phyloP scores from a whole-genome alignment of 2,797 vertebrate species.

The Rhabdophis nuchalis region DNA sequence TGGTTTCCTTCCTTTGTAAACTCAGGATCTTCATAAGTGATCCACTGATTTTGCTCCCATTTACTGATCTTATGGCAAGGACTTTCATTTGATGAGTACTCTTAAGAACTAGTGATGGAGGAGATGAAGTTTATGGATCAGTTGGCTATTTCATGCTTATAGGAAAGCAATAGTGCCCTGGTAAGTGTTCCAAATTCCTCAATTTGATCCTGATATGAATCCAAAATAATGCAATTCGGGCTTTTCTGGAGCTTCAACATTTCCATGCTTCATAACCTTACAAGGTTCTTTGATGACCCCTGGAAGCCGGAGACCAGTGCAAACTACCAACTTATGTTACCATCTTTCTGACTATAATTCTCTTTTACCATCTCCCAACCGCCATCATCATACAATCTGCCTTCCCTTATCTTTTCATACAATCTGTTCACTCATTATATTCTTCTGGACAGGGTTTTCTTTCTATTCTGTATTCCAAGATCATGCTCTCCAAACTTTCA shows the following conservation, averaged over 20 bases:
- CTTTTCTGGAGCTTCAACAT: background rate
- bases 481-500: background rate
- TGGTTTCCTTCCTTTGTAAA: background rate
- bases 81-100: background rate
- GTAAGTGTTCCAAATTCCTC: background rate
- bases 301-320: background rate
- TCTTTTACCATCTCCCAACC: background rate
- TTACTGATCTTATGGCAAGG: background rate
- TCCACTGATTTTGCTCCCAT: background rate
- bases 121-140: background rate
- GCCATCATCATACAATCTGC: background rate
- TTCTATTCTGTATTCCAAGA: background rate
- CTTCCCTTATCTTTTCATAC: too few relatives aligned
- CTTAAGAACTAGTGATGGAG: background rate
- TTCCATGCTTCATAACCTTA: background rate
- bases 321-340: background rate
- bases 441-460: background rate
- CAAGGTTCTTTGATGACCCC: background rate
- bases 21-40: background rate
- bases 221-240: background rate
- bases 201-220: background rate
- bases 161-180: background rate
- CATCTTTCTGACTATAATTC: background rate
- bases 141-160: background rate
- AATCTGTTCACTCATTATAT: too few relatives aligned